These are phyloP conservation scores for Rhagonycha fulva DNA, from an alignment of 2,888 invertebrate species.

Conservation along the genomic window DNA sequence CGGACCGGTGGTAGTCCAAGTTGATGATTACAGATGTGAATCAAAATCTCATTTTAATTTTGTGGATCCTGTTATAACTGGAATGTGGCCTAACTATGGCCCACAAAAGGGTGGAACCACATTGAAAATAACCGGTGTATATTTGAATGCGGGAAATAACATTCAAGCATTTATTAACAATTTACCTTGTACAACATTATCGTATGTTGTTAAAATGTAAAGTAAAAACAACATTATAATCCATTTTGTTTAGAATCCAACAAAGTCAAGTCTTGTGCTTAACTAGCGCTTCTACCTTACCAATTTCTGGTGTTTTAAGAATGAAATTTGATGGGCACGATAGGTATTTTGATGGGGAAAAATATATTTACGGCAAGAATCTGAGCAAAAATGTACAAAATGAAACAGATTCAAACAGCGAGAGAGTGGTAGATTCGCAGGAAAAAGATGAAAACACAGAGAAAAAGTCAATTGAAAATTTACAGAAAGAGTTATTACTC, in stretches of 20 bases:
- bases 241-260: constrained; percentile 62
- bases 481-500: too few relatives aligned
- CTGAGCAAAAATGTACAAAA: constrained; percentile 54
- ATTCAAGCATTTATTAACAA: constrained; percentile 88
- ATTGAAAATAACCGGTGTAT: constrained; percentile 85
- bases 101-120: constrained; percentile 95
- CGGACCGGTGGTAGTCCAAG: constrained; percentile 89
- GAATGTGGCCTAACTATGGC: constrained; percentile 85
- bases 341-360: constrained; percentile 76
- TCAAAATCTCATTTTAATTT: constrained; percentile 84
- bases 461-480: too few relatives aligned
- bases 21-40: constrained; percentile 87
- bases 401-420: too few relatives aligned
- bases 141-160: constrained; percentile 93
- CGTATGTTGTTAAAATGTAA: constrained; percentile 50
- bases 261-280: constrained; percentile 80
- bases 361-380: constrained; percentile 87
- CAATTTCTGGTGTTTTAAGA: constrained; percentile 71
- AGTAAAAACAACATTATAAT: background rate
- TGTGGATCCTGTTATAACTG: constrained; percentile 86
- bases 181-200: constrained; percentile 79
- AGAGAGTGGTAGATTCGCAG: too few relatives aligned
- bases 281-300: constrained; percentile 75
- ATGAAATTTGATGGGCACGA: constrained; percentile 87
- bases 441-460: too few relatives aligned